Conservation (phyloP, 1,140 invertebrate genomes). For the Holcopasites calliopsidis region DNA sequence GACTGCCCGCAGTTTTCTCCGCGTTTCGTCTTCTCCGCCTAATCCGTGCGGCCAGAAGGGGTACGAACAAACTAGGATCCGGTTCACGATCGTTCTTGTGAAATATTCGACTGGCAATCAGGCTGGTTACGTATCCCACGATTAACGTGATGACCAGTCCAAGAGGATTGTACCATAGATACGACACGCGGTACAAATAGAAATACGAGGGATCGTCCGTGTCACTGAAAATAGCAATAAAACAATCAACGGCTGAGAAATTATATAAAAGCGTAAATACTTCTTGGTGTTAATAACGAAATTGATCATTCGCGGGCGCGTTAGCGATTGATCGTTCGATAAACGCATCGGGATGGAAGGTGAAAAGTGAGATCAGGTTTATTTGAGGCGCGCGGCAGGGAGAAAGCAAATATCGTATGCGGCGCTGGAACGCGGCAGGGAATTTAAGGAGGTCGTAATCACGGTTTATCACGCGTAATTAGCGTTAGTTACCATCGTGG, state of each 20-base stretch:
- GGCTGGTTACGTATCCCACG: slow-evolving; percentile 83
- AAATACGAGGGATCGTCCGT: slow-evolving; percentile 58
- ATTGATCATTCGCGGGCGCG: neutral
- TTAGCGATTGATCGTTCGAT: neutral
- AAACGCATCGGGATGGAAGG: neutral
- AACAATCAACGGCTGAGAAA: neutral
- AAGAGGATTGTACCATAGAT: slow-evolving; percentile 85
- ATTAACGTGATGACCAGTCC: slow-evolving; percentile 84
- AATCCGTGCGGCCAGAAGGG: slow-evolving; percentile 81
- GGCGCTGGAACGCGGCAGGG: slow-evolving; percentile 12
- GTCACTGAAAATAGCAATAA: neutral
- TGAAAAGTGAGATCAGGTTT: neutral
- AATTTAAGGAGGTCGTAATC: slow-evolving; percentile 42
- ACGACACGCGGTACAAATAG: slow-evolving; percentile 82
- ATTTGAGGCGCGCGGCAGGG: neutral
- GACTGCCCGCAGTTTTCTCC: slow-evolving; percentile 60
- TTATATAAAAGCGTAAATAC: neutral
- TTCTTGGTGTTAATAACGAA: too few species aligned
- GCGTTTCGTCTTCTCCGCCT: slow-evolving; percentile 60
- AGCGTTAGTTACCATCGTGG: slow-evolving; percentile 52
- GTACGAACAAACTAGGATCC: slow-evolving; percentile 85
- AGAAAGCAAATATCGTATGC: slow-evolving; percentile 45
- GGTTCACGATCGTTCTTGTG: slow-evolving; percentile 62
- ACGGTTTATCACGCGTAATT: slow-evolving; percentile 58
- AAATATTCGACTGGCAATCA: slow-evolving; percentile 67